These are phyloP conservation scores for Gasteruption jaculator DNA, from an alignment of 2,888 invertebrate genomes.

Conservation along the genomic window DNA sequence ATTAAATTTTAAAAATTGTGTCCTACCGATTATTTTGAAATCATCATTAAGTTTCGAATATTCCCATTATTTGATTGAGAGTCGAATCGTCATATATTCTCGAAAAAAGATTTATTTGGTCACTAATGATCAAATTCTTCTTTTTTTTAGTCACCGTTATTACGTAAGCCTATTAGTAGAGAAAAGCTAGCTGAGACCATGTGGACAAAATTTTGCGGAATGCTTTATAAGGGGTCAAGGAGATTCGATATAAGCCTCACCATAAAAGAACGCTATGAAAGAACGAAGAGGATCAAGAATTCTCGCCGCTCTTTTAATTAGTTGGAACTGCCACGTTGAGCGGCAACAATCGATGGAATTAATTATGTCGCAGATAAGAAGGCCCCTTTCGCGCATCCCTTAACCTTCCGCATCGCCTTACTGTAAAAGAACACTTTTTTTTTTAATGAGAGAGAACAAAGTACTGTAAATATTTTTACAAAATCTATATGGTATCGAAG, in stretches of 20 bases:
- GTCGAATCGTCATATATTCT: too few species aligned
- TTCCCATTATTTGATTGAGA: too few species aligned
- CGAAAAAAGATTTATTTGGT: too few species aligned
- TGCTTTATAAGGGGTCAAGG: constrained; percentile 6
- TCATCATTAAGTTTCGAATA: too few species aligned
- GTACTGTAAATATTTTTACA: too few species aligned
- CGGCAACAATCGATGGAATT: constrained; percentile 48
- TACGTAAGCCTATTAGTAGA: constrained; percentile 36
- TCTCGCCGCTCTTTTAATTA: constrained; percentile 49
- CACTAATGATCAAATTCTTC: too few species aligned
- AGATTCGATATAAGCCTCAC: constrained; percentile 22
- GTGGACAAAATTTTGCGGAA: constrained; percentile 3
- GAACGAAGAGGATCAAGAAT: constrained; percentile 16
- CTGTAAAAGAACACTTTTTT: too few species aligned
- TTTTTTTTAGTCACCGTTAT: constrained; percentile 23
- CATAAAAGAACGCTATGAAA: constrained; percentile 19
- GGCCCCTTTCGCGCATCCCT: constrained; percentile 31
- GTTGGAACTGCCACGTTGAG: constrained; percentile 44
- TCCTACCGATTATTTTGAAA: too few species aligned
- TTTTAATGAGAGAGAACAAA: too few species aligned
- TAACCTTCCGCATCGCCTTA: constrained; percentile 29
- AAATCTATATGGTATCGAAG: too few species aligned
- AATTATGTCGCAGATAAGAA: constrained; percentile 48
- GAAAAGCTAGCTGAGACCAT: constrained; percentile 26
- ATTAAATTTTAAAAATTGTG: too few species aligned